A percentile compares a stretch with the other conserved stretches of the same genome.
These are phyloP conservation scores for Monochamus alternatus DNA, from an alignment of 2,888 invertebrate species.

Conservation along the genomic window DNA sequence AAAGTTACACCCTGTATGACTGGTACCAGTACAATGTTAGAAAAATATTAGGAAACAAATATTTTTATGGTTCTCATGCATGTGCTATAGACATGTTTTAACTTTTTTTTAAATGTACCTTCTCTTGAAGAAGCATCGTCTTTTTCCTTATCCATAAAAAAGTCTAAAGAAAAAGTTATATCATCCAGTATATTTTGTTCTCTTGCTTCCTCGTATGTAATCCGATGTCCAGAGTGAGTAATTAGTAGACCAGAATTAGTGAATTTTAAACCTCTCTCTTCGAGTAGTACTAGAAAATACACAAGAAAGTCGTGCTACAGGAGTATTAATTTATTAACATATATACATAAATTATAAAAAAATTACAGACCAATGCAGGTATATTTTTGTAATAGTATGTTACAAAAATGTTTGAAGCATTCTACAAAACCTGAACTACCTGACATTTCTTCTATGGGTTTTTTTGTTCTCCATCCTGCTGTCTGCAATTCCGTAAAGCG, in stretches of 20 bases:
- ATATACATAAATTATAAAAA: slow-evolving; percentile 1
- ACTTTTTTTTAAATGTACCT: not conserved
- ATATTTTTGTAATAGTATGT: slow-evolving; percentile 37
- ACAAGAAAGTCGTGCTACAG: slow-evolving; percentile 19
- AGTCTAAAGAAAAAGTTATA: slow-evolving; percentile 48
- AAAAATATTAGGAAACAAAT: too few species aligned
- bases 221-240: slow-evolving; percentile 61
- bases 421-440: slow-evolving; percentile 47
- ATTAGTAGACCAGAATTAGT: slow-evolving; percentile 63
- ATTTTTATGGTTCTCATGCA: too few species aligned
- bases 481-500: slow-evolving; percentile 55
- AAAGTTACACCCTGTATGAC: too few species aligned
- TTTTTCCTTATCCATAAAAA: slow-evolving; percentile 16
- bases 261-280: slow-evolving; percentile 61
- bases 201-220: slow-evolving; percentile 63
- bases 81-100: not conserved
- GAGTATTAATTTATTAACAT: not conserved
- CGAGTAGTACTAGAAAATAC: slow-evolving; percentile 54
- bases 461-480: slow-evolving; percentile 57
- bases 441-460: slow-evolving; percentile 52
- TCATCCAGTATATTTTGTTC: slow-evolving; percentile 62
- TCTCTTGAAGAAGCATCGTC: slow-evolving; percentile 35
- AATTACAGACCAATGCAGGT: slow-evolving; percentile 27
- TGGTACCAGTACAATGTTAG: too few species aligned
- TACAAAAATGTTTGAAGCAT: slow-evolving; percentile 42